Percentiles rank a stretch among this genome's conserved stretches.
These are phyloP conservation scores for Cerceris rybyensis DNA, from an alignment of 2,888 invertebrate species.

Conservation along the genomic window DNA sequence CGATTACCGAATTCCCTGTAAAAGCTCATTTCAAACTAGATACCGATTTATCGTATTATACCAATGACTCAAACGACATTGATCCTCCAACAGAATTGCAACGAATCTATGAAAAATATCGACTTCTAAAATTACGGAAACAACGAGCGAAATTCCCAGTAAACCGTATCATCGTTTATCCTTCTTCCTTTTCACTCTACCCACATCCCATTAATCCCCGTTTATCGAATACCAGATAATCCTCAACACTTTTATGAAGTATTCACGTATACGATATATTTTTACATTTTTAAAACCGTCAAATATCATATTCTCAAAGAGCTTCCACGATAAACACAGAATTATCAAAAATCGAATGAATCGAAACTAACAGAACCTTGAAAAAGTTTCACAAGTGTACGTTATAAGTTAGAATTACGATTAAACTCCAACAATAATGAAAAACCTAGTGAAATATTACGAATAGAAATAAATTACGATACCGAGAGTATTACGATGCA, in stretches of 20 bases:
- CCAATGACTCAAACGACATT: too few relatives aligned
- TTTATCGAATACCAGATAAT: neutral
- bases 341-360: too few relatives aligned
- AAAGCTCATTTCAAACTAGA: neutral
- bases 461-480: slow-evolving; percentile 1
- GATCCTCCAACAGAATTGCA: too few relatives aligned
- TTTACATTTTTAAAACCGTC: too few relatives aligned
- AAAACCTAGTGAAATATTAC: neutral
- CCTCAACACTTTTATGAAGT: too few relatives aligned
- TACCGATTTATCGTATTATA: neutral
- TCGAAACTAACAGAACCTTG: too few relatives aligned
- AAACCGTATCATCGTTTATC: neutral
- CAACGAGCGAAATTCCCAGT: neutral
- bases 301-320: too few relatives aligned
- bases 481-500: neutral
- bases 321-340: too few relatives aligned
- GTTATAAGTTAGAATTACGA: neutral
- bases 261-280: too few relatives aligned
- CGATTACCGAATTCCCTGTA: slow-evolving; percentile 6
- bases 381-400: too few relatives aligned
- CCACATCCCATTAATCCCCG: neutral
- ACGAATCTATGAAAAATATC: neutral
- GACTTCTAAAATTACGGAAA: neutral
- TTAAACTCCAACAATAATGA: neutral
- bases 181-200: neutral